These are phyloP conservation scores for Brachyrhaphis roseni DNA, from an alignment of 2,797 vertebrate genomes.

Conservation along the genomic window DNA sequence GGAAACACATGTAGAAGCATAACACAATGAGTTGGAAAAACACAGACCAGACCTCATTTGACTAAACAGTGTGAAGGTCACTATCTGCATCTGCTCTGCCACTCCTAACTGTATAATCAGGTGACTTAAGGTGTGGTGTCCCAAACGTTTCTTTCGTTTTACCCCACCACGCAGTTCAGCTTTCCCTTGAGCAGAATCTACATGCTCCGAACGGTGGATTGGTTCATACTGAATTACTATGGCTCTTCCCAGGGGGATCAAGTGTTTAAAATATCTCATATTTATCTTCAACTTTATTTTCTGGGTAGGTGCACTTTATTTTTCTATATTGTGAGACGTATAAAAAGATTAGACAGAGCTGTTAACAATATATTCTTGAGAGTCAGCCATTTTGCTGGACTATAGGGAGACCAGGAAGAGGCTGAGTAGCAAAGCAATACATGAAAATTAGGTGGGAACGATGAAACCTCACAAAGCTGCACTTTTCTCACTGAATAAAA, in stretches of 20 bases:
- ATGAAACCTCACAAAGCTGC: background rate
- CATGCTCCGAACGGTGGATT: background rate
- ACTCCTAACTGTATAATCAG: conserved; percentile 46
- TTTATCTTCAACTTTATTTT: conserved; percentile 75
- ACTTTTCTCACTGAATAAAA: background rate
- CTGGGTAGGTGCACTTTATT: conserved; percentile 73
- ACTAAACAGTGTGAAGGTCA: conserved; percentile 1
- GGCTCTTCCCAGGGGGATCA: conserved; percentile 69
- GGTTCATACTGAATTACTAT: conserved; percentile 55
- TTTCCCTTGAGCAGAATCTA: conserved; percentile 12
- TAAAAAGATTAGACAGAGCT: background rate
- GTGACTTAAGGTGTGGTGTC: conserved; percentile 55
- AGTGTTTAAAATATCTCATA: conserved; percentile 78
- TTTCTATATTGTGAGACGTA: conserved; percentile 3
- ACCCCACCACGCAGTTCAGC: background rate
- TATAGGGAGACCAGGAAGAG: background rate
- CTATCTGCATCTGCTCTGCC: conserved; percentile 17
- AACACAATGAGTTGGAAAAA: conserved; percentile 4
- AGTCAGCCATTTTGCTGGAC: conserved; percentile 4
- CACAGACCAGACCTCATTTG: background rate
- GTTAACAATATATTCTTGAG: background rate
- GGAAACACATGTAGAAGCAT: background rate
- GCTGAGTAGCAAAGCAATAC: background rate
- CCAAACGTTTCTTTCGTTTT: conserved; percentile 4
- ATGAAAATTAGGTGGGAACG: background rate